Percentiles rank a stretch among this genome's conserved stretches.
Conservation (phyloP, 2,797 vertebrate genomes). For the Semotilus atromaculatus region DNA sequence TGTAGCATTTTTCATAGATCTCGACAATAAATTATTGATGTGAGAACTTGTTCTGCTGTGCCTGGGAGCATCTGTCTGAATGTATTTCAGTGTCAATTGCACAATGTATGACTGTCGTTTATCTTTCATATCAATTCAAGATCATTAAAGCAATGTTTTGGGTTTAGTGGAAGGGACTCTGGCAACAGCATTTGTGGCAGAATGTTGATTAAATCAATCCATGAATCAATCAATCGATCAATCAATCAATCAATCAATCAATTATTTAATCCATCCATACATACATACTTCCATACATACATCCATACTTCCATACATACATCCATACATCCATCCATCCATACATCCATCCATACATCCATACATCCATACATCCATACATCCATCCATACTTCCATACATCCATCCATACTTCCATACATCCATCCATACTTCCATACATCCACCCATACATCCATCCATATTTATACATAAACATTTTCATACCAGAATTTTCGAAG, state of each 20-base stretch:
- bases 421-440: too few relatives aligned
- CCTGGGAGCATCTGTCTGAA: neutral
- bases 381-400: too few relatives aligned
- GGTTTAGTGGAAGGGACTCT: neutral
- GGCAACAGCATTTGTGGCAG: neutral
- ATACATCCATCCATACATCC: too few relatives aligned
- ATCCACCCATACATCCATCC: too few relatives aligned
- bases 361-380: too few relatives aligned
- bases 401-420: too few relatives aligned
- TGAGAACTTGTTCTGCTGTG: neutral
- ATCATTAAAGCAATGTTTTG: neutral
- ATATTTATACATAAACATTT: too few relatives aligned
- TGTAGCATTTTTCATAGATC: neutral
- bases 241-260: too few relatives aligned
- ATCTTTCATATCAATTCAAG: neutral
- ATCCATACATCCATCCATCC: fast-evolving
- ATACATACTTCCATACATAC: too few relatives aligned
- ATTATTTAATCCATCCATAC: too few relatives aligned
- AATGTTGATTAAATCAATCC: neutral
- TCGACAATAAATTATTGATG: neutral
- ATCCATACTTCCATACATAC: too few relatives aligned
- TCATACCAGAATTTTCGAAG: neutral
- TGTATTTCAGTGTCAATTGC: neutral
- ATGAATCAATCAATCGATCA: too few relatives aligned
- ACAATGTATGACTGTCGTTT: neutral